Base-by-base conservation (phyloP, 2,888 invertebrate species). In the Lordiphosa fenestrarum region DNA sequence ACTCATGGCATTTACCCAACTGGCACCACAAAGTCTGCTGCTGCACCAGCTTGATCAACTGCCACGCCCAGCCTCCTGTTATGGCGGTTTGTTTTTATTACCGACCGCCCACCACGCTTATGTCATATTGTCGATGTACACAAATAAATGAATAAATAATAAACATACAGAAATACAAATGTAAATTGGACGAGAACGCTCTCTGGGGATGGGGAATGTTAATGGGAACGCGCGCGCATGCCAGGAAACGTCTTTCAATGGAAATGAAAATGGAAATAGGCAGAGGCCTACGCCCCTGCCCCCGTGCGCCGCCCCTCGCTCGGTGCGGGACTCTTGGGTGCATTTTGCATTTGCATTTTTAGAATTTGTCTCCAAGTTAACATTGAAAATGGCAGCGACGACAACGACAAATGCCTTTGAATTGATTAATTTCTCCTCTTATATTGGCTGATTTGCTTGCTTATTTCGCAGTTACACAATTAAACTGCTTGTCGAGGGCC, bases 181-280 rank as follows among this genome's bases (percentile, higher is more conserved):
- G 38, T 40, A 46, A 40, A 49, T 39, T 40, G 40, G 38, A 39
- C 33, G n/a, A 21, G 25, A n/a, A 13, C n/a, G 25, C 1, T 9
- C 15, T n/a, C 9, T 19, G 46, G 13, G 35, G 37, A 6, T 33
- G 47, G 15, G 12, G 25, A 5, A 30, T 38, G n/a, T 30, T 50
- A 60, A 53, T 62, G 62, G 57, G 35, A 68, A 52, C 48, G 52
- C 53, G 38, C 23, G 54, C 41, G 30, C 46, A 38, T 36, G 57
- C 70, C 78, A 85, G 78, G 78, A 78, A 78, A 78, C 68, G 78
- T 78, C 84, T 78, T 78, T 78, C 85, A 73, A 81, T 84, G 85
- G 73, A 78, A 84, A 77, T 71, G 76, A 62, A 68, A 78, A 83
- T 82, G 71, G 61, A 62, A 82, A 71, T 69, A 59, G 55, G 39